phyloP scores from a whole-genome alignment of 2,888 invertebrate species.

The Chamaedrilus cognettii region DNA sequence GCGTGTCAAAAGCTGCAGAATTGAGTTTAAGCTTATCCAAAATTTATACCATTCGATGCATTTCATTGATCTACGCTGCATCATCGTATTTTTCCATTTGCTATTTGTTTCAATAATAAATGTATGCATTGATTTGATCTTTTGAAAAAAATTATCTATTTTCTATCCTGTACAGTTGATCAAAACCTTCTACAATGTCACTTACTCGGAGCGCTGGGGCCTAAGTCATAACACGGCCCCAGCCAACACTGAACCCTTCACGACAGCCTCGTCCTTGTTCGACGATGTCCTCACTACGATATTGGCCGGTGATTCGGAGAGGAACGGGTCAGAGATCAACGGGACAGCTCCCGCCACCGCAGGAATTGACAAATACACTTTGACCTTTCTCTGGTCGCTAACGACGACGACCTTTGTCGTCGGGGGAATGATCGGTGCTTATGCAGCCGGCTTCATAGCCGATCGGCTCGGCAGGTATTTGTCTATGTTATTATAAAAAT shows the following conservation, averaged over 20 bases:
- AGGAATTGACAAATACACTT: constrained; percentile 16
- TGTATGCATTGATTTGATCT: not conserved
- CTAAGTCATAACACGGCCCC: no score
- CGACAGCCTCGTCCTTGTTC: no score
- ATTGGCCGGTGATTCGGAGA: no score
- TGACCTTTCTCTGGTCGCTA: constrained; percentile 70
- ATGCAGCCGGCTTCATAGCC: constrained; percentile 94
- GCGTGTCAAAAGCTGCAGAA: no score
- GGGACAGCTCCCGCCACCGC: no score
- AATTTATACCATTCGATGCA: no score
- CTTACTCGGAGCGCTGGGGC: constrained; percentile 64
- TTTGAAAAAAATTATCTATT: not conserved
- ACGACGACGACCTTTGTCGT: constrained; percentile 82
- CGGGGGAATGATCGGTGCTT: constrained; percentile 98
- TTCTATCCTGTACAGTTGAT: constrained; percentile 34
- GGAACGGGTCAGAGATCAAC: no score
- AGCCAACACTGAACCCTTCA: no score
- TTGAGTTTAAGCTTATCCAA: no score
- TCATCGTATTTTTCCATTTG: not conserved
- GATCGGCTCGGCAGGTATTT: constrained; percentile 84
- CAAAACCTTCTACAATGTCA: constrained; percentile 67
- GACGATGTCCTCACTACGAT: no score
- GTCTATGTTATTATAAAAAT: not conserved
- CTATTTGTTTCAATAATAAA: not conserved
- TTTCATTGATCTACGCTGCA: no score